A percentile compares a stretch with the other conserved stretches of the same genome.
These are phyloP conservation scores for Helleia helle DNA, from an alignment of 2,888 invertebrate genomes.

Conservation along the genomic window DNA sequence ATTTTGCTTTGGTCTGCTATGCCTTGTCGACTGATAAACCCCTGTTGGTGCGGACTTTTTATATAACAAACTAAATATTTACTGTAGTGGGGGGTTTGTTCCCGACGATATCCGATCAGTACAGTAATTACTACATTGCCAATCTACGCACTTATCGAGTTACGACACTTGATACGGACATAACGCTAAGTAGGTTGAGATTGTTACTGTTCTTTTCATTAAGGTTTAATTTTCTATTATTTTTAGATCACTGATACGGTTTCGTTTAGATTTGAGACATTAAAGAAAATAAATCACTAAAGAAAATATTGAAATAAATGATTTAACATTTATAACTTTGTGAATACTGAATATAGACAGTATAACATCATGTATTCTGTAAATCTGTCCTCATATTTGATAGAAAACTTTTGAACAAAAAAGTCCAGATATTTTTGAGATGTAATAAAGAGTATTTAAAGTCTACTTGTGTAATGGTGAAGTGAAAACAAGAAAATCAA, in stretches of 20 bases:
- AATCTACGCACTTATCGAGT: conserved; percentile 61
- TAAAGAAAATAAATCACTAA: too few relatives aligned
- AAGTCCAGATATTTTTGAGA: too few relatives aligned
- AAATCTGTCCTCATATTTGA: too few relatives aligned
- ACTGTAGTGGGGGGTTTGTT: conserved; percentile 54
- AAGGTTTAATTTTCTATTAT: conserved; percentile 8
- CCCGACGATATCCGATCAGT: conserved; percentile 65
- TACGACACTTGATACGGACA: conserved; percentile 52
- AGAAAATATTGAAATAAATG: too few relatives aligned
- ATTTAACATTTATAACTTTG: too few relatives aligned
- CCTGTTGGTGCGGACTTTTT: conserved; percentile 62
- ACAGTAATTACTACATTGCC: conserved; percentile 62
- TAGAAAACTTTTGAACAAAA: too few relatives aligned
- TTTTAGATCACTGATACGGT: neutral
- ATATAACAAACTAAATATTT: conserved; percentile 68
- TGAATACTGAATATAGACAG: too few relatives aligned
- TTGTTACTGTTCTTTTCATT: conserved; percentile 29
- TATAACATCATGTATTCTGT: too few relatives aligned
- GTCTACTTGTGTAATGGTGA: too few relatives aligned
- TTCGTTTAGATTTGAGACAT: neutral
- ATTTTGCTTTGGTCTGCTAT: conserved; percentile 64
- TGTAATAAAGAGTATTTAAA: too few relatives aligned
- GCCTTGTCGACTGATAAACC: conserved; percentile 56
- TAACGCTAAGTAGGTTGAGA: conserved; percentile 45
- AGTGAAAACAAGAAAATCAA: too few relatives aligned